Evolutionary conservation across 2,797 vertebrate genomes (phyloP), one percentile per base, ranked within the genome.

Genomic region (Petrocephalus schoutedeni): DNA sequence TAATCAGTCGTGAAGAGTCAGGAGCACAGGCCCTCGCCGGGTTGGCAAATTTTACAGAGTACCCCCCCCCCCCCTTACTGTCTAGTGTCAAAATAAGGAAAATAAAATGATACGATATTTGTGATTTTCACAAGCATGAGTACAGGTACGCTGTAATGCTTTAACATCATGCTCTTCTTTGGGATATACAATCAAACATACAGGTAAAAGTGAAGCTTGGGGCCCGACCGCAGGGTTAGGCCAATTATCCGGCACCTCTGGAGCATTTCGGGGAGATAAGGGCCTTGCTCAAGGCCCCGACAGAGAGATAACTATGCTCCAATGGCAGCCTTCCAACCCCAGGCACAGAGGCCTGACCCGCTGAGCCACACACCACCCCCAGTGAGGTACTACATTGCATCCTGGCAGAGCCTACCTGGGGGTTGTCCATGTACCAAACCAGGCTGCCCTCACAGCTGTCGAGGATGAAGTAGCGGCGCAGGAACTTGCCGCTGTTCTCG

Each of bases 361-460:
- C 64, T 36, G 32, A 49, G 74, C 3, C 8, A 45, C 19, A 8
- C 74, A 80, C 6, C 41, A 80, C 19, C 36, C 36, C 19, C 41
- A n/a, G 45, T 49, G 41, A 19, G 7, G 45, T n/a, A 80, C 19
- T 19, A n/a, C 19, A n/a, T 6, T 41, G 19, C 64, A 12, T 19
- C 6, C 74, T 80, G 74, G 6, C 41, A 21, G 28, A 21, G 16
- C 32, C 51, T 93, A 97, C 97, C 92, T 92, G 92, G 1, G 92
- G 92, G 88, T 97, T 97, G 91, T 97, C 96, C 97, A 97, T 97
- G 94, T 97, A 97, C 97, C 96, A 97, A 51, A 97, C 94, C 90
- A 97, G 94, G 87, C 93, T 97, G 87, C 97, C 95, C 86, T 96
- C 95, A 91, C 91, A 91, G 0, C 95, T 96, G 91, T 97, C 96